Evolutionary conservation across 2,113 vertebrate species (phyloP), one percentile per base, ranked within the genome.

Genomic region (Lichenostomus cassidix): DNA sequence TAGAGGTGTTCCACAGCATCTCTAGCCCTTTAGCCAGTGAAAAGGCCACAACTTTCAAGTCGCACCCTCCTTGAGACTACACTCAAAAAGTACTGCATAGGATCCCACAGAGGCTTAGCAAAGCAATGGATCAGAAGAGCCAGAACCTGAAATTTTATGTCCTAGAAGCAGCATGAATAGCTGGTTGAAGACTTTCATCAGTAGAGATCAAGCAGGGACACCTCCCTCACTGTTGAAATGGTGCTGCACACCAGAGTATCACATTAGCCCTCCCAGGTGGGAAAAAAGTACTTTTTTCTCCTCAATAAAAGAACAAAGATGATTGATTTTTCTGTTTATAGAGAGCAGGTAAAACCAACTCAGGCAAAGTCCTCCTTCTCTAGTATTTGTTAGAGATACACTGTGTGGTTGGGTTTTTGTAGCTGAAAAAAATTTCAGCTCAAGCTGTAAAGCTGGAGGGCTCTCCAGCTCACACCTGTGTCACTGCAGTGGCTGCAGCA

Each of bases 291-390:
- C 50, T 62, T 71, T 8, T 80, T 67, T 59, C n/a, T 44, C 7
- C 65, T 85, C 64, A 89, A n/a, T 49, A 91, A 81, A 87, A 89
- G 80, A 96, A 87, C 83, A 89, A 83, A 96, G 73, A 59, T 47
- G 60, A 97, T 96, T 85, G 96, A 97, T 97, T 97, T 97, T 95
- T 95, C 94, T 96, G 87, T 95, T 92, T 95, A 92, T 95, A 91
- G 74, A 95, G 53, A 73, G 44, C 42, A 81, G 46, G 50, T 49
- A 79, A 69, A 89, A 95, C 41, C 73, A 90, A 75, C 41, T 46
- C 58, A 8, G 49, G 73, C 47, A 24, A 92, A 78, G 58, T 60
- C 27, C 27, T 89, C 35, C 27, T 64, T 73, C 87, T 74, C 60
- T 55, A n/a, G 17, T 41, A 71, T 22, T 81, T 56, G 23, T 75